Evolutionary conservation across 2,113 vertebrate species (phyloP), one percentile per base, ranked within the genome.

Genomic region (Gopherus evgoodei): DNA sequence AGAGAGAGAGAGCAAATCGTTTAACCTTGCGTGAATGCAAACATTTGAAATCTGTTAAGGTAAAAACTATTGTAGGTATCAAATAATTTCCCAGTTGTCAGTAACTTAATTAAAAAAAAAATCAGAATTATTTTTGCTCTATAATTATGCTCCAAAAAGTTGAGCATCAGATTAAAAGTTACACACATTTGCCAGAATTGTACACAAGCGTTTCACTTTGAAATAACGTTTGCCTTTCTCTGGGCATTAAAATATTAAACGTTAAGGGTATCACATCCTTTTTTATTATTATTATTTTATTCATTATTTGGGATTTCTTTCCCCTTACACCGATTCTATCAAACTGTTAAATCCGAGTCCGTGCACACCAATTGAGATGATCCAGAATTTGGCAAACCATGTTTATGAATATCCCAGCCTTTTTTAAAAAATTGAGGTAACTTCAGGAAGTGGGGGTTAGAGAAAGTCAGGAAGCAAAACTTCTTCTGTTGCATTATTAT

Each of bases 11-110:
- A 22, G 16, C 4, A 53, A 93, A 92, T 54, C 89, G 95, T 98
- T 97, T 93, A 97, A 96, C 97, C 97, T 95, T 95, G 96, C 86
- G 95, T 97, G 91, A 89, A 59, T 89, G 92, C 62, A 95, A 97
- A 94, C 96, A 95, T 95, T 92, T 62, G 89, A 96, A 98, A 98
- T 96, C 97, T 93, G 72, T 89, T 90, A 90, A 94, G 94, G 93
- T 86, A 95, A 97, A 97, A 97, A 95, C 96, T 95, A 94, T 88
- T 90, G 47, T 90, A 87, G 91, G 35, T 98, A 98, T 98, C 94
- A 98, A 98, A 98, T 97, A 94, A 91, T 98, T 97, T 98, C 97
- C 98, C 98, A 98, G 97, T 97, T 98, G 97, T 97, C 94, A 92
- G 94, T 90, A 95, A 94, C 97, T 97, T 97, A 97, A 97, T 96